Base-by-base conservation (phyloP, 1,140 invertebrate species). In the Antheraea mylitta region DNA sequence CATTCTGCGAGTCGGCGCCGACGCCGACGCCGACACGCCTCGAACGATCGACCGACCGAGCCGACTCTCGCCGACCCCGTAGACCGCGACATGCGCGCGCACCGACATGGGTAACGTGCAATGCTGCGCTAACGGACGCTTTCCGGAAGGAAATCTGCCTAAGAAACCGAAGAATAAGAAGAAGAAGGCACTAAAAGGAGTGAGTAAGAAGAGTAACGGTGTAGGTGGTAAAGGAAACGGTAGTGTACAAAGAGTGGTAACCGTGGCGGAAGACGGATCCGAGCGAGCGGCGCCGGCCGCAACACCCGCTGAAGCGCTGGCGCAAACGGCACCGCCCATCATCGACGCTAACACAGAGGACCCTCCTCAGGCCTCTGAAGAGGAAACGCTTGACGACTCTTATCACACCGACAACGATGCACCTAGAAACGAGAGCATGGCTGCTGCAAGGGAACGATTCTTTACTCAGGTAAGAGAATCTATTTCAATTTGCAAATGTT, bases 91-190 rank as follows among this genome's bases (percentile, higher is more conserved):
- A 92, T 92, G 90, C 88, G 89, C 86, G 81, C 77, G 78, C 81
- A 73, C 78, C 85, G 89, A 86, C 77, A 92, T 92, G 90, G 90
- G 90, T 89, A 92, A 92, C 78, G 90, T 92, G 87, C 90, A 92
- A 86, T 92, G 90, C 87, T 92, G 90, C 88, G 87, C 88, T 75
- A 89, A 80, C 83, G 88, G 89, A 76, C 87, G 81, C 74, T 82
- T 87, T 78, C 79, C 72, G 76, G 78, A 86, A 76, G 83, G 82
- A 74, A 89, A 88, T 71, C 71, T 71, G 69, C 81, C 80, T 36
- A 87, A 89, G 64, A 87, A 89, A 64, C 79, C 79, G 45, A 89
- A 87, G 71, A 83, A 73, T 48, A 85, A 89, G 53, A 80, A 84
- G 71, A 89, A 87, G 53, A 88, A 75, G 66, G 79, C 80, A 67